A percentile compares a stretch with the other conserved stretches of the same genome.
phyloP scores from a whole-genome alignment of 2,888 invertebrate genomes.

The Brenthis daphne region DNA sequence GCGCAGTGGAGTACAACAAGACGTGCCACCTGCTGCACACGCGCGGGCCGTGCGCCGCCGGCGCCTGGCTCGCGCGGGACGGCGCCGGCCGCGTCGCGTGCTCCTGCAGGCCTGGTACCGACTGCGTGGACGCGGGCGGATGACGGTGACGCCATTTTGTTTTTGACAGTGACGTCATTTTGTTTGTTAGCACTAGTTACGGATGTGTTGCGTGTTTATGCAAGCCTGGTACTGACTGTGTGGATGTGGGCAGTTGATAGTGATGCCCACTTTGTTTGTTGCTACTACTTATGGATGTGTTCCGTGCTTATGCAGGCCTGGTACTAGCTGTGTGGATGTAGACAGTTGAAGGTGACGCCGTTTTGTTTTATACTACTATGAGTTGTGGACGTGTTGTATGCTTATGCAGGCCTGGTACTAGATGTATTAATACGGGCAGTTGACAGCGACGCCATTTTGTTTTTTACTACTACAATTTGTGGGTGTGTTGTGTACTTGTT shows the following conservation, averaged over 20 bases:
- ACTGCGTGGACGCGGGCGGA: slow-evolving; percentile 44
- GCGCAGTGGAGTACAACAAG: slow-evolving; percentile 84
- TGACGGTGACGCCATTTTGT: slow-evolving; percentile 38
- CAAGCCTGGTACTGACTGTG: slow-evolving; percentile 72
- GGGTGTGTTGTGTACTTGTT: slow-evolving; percentile 85
- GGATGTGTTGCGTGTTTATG: slow-evolving; percentile 85
- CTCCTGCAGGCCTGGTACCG: slow-evolving; percentile 84
- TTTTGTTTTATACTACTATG: slow-evolving; percentile 40
- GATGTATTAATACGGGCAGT: not conserved
- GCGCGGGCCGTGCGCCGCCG: slow-evolving; percentile 88
- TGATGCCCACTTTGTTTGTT: not conserved
- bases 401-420: slow-evolving; percentile 84
- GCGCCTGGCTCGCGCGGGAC: slow-evolving; percentile 78
- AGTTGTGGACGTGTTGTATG: slow-evolving; percentile 77
- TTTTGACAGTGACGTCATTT: not conserved
- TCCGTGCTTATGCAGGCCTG: not conserved
- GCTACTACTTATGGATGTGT: not conserved
- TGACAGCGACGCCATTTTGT: not conserved
- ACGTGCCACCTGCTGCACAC: slow-evolving; percentile 90
- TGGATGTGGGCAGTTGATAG: slow-evolving; percentile 44
- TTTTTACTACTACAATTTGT: slow-evolving; percentile 43
- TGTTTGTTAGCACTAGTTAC: slow-evolving; percentile 43
- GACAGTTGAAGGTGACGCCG: not conserved
- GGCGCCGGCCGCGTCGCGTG: slow-evolving; percentile 78
- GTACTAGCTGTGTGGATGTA: not conserved